Evolutionary conservation across 2,888 invertebrate genomes (phyloP).

Genomic region (Latrodectus elegans): DNA sequence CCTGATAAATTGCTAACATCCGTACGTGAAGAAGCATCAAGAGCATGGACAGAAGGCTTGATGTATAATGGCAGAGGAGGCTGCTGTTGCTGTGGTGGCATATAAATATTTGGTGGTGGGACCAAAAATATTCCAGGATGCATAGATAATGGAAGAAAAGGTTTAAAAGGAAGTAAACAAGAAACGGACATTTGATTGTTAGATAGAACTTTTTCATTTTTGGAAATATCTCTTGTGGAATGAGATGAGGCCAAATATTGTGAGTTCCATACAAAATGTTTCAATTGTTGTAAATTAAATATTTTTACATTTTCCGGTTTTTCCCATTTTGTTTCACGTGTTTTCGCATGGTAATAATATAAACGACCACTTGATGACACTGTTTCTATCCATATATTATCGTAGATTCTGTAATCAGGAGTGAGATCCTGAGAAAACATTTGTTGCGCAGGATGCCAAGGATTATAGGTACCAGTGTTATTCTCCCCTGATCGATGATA

Average conservation of each 20-base stretch:
- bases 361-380: conserved; percentile 5
- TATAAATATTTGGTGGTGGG: conserved; percentile 19
- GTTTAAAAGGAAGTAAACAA: not conserved
- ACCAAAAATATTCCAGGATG: conserved; percentile 7
- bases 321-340: conserved; percentile 30
- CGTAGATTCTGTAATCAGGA: not conserved
- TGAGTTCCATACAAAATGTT: not conserved
- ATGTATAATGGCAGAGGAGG: not conserved
- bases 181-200: too few species aligned
- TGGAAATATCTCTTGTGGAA: too few species aligned
- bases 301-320: conserved; percentile 28
- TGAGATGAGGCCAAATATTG: not conserved
- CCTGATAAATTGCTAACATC: too few species aligned
- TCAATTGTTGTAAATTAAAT: conserved; percentile 7
- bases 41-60: too few species aligned
- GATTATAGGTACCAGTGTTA: too few species aligned
- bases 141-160: not conserved
- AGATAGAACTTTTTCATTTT: too few species aligned
- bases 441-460: too few species aligned
- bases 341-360: conserved; percentile 41
- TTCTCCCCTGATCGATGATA: too few species aligned
- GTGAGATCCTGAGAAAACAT: too few species aligned
- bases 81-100: not conserved
- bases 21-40: too few species aligned
- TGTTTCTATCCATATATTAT: conserved; percentile 50